phyloP scores from a whole-genome alignment of 2,797 vertebrate genomes.

The Streptopelia turtur region DNA sequence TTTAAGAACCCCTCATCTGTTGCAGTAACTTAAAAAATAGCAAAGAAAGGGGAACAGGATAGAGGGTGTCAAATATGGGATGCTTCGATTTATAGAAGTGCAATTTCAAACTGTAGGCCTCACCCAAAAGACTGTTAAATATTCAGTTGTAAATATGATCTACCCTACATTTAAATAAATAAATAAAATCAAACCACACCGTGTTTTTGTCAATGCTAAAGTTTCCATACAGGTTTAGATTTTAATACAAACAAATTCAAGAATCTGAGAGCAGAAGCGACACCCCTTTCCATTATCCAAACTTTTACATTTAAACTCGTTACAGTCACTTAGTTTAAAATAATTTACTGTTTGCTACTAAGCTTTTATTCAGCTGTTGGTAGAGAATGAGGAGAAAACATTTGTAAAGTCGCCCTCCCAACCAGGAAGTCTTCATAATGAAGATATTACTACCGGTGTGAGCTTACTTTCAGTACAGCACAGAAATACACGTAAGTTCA shows the following conservation, averaged over 20 bases:
- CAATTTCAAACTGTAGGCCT: conserved; percentile 79
- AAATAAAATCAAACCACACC: neutral
- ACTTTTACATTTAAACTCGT: neutral
- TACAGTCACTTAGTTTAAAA: neutral
- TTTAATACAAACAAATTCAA: neutral
- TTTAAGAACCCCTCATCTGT: conserved; percentile 88
- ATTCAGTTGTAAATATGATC: conserved; percentile 84
- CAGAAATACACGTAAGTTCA: neutral
- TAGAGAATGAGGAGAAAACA: neutral
- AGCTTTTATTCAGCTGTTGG: neutral
- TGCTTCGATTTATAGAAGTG: conserved; percentile 82
- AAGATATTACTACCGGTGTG: neutral
- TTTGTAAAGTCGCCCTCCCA: neutral
- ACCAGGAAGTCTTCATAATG: neutral
- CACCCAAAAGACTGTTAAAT: conserved; percentile 84
- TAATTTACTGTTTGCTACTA: neutral
- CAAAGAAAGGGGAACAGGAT: conserved; percentile 83
- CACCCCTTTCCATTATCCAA: neutral
- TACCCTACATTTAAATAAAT: conserved; percentile 34
- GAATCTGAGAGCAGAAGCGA: neutral
- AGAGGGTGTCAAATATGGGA: conserved; percentile 86
- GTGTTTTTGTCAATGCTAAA: conserved; percentile 18
- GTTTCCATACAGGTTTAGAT: conserved; percentile 26
- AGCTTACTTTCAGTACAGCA: neutral
- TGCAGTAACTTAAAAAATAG: conserved; percentile 87